Base-by-base conservation (phyloP, 2,888 invertebrate genomes). In the Aproaerema taeniolella region DNA sequence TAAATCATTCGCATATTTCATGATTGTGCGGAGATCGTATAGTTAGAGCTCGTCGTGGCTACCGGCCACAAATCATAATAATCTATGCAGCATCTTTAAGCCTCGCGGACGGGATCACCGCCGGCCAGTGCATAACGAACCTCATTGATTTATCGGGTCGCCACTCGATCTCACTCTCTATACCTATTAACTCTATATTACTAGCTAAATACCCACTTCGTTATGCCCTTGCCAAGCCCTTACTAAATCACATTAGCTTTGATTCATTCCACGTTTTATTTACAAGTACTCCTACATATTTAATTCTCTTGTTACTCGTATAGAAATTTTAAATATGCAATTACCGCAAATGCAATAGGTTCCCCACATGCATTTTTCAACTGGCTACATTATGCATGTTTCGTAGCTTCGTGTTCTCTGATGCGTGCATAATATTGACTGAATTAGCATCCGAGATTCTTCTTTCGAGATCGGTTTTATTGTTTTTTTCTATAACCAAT, bases 1-100 rank as follows among this genome's bases (percentile, higher is more conserved):
- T 20, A 20, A 20, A 20, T 7, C 20, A 20, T 7, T 4, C 5
- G 20, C 4, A n/a, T 26, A 26, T 26, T 26, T n/a, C 26, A 26
- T 6, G 26, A 26, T 26, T 26, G 26, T 9, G 26, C 26, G 10
- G n/a, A 26, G 6, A 3, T 6, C 26, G n/a, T 16, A 25, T 35
- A 36, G 31, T 26, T 25, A 25, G n/a, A 35, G 34, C 26, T 16
- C 15, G 15, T 28, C 11, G 16, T 31, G 39, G 40, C 30, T 35
- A 42, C 35, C 34, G 36, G 34, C 50, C 48, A 64, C 67, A 67
- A 74, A 71, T 73, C 68, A 71, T 62, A 53, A 53, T 65, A 64
- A 67, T 67, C 59, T 58, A 59, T 58, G 59, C 53, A 61, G 60
- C 54, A 59, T 58, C 61, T 60, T 55, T 52, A 47, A 47, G 49